These are phyloP conservation scores for Anarrhichthys ocellatus DNA, from an alignment of 2,113 vertebrate genomes.

Conservation along the genomic window DNA sequence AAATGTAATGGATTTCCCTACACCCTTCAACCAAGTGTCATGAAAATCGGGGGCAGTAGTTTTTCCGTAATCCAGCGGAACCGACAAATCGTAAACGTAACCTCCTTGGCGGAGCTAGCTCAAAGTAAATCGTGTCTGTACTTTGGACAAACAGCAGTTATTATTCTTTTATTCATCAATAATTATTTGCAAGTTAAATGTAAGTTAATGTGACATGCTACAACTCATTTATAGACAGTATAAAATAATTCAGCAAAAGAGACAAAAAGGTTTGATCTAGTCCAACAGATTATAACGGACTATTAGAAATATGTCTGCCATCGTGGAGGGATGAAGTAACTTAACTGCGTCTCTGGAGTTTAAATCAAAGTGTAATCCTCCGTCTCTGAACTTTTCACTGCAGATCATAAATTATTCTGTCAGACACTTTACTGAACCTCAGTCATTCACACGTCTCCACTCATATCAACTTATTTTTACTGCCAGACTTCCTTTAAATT, in stretches of 20 bases:
- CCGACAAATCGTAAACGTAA: not conserved
- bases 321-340: not conserved
- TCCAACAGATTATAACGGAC: not conserved
- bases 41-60: not conserved
- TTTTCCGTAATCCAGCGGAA: not conserved
- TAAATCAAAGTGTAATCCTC: conserved; percentile 5
- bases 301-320: not conserved
- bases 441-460: not conserved
- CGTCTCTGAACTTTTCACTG: conserved; percentile 4
- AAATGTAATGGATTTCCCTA: not conserved
- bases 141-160: not conserved
- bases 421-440: conserved; percentile 1
- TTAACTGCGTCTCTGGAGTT: not conserved
- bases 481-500: not conserved
- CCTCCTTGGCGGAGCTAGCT: not conserved
- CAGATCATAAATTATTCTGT: conserved; percentile 43
- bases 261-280: not conserved
- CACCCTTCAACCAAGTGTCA: too few relatives aligned
- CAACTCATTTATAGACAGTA: not conserved
- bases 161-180: not conserved
- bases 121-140: not conserved
- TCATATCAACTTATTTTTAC: not conserved
- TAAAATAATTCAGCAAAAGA: not conserved
- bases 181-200: not conserved
- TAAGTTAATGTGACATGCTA: not conserved